phyloP scores from a whole-genome alignment of 2,888 invertebrate genomes.

The Apamea monoglypha region DNA sequence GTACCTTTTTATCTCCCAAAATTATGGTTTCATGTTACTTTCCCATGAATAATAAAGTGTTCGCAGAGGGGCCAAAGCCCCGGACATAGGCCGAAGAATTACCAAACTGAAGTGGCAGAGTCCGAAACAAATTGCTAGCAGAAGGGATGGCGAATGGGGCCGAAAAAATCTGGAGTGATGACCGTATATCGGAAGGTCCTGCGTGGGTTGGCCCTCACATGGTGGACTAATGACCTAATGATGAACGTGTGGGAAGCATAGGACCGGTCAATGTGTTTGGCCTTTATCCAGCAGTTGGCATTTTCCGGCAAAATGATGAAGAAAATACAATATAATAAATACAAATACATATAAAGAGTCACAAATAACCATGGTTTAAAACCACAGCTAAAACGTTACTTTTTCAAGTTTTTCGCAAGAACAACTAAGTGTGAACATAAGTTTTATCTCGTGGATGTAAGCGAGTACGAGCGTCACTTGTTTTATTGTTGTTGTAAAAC shows the following conservation, averaged over 20 bases:
- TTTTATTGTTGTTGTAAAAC: conserved; percentile 76
- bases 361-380: neutral
- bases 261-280: no score
- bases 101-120: neutral
- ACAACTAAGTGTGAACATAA: conserved; percentile 56
- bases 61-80: neutral
- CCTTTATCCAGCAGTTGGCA: no score
- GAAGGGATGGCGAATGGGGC: neutral
- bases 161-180: neutral
- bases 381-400: conserved; percentile 21
- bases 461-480: conserved; percentile 65
- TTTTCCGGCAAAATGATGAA: neutral
- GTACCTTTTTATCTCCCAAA: conserved; percentile 22
- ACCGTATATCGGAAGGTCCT: neutral
- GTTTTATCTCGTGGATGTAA: conserved; percentile 64
- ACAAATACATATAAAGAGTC: no score
- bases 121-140: neutral
- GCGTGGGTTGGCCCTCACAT: no score
- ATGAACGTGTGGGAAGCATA: neutral
- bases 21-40: conserved; percentile 37
- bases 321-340: no score
- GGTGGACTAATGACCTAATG: no score
- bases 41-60: conserved; percentile 32
- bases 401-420: conserved; percentile 34
- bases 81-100: neutral